phyloP scores from a whole-genome alignment of 2,113 vertebrate species.

The Actenoides lindsayi region DNA sequence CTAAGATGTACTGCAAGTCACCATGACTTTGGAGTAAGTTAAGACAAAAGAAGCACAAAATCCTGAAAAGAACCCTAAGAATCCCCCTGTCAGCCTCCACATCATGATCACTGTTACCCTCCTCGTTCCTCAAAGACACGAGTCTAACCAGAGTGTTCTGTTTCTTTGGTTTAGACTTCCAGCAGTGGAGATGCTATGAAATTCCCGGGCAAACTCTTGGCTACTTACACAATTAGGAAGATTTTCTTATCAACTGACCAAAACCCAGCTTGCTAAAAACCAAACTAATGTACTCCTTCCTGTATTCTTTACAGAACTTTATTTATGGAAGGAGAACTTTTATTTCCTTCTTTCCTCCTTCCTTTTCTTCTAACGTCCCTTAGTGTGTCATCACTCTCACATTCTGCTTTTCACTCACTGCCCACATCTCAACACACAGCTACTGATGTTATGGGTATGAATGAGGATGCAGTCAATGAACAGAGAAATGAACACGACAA shows the following conservation, averaged over 20 bases:
- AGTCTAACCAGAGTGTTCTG: neutral
- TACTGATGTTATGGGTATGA: neutral
- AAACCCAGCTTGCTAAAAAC: neutral
- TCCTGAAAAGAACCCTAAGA: neutral
- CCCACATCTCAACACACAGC: neutral
- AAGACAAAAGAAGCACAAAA: neutral
- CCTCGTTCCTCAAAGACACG: neutral
- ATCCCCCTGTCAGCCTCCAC: neutral
- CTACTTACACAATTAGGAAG: neutral
- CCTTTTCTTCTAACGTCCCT: neutral
- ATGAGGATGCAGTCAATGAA: neutral
- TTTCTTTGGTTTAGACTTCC: neutral
- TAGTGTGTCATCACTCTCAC: neutral
- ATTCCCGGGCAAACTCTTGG: neutral
- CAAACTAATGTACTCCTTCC: neutral
- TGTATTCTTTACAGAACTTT: neutral
- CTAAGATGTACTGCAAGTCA: neutral
- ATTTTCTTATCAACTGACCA: neutral
- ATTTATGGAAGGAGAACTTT: neutral
- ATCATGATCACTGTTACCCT: neutral
- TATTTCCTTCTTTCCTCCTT: neutral
- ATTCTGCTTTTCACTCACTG: neutral
- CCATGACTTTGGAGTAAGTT: accelerated
- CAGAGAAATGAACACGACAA: neutral
- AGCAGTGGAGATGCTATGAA: neutral